A percentile compares a stretch with the other conserved stretches of the same genome.
Conservation (phyloP, 2,797 vertebrate genomes). For the Pteropus rufus region DNA sequence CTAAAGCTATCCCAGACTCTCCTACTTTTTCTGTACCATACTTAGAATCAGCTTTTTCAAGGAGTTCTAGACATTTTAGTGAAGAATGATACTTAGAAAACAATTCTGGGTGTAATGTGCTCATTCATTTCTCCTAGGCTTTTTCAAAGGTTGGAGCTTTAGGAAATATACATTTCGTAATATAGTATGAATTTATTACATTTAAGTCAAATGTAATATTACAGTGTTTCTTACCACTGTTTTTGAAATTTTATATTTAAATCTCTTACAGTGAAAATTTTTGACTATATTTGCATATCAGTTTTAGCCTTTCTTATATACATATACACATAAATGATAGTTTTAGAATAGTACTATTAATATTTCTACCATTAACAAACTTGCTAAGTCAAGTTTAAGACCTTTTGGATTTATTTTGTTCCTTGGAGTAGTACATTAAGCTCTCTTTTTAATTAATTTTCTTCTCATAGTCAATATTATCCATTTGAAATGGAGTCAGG, state of each 20-base stretch:
- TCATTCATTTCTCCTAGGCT: neutral
- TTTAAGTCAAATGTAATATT: neutral
- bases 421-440: neutral
- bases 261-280: neutral
- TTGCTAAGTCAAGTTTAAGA: neutral
- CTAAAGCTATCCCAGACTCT: neutral
- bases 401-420: neutral
- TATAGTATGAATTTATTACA: neutral
- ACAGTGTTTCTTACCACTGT: neutral
- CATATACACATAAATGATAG: neutral
- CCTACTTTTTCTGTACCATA: neutral
- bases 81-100: neutral
- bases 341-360: neutral
- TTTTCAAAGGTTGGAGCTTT: neutral
- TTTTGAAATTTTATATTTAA: neutral
- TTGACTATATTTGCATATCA: neutral
- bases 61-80: neutral
- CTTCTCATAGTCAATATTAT: neutral
- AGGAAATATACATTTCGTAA: neutral
- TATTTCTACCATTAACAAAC: neutral
- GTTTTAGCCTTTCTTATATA: neutral
- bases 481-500: neutral
- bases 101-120: neutral
- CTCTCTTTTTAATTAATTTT: neutral
- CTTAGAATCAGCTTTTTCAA: neutral